phyloP scores from a whole-genome alignment of 1,140 invertebrate genomes.

The Zophobas morio region DNA sequence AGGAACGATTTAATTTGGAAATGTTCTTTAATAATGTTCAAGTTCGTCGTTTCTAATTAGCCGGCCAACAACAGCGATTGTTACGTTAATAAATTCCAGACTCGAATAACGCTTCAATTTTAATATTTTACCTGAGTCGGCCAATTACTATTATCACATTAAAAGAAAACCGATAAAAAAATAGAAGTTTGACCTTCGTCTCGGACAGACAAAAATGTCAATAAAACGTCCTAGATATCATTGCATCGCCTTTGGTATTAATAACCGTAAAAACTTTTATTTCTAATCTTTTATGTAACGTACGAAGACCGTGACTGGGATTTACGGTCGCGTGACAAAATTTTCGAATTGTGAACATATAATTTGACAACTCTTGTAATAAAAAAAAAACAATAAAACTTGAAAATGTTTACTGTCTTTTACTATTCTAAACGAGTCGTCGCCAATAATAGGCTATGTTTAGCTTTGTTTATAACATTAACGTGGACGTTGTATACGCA shows the following conservation, averaged over 20 bases:
- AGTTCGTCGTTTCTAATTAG: constrained; percentile 10
- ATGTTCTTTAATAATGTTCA: constrained; percentile 7
- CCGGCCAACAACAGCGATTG: background rate
- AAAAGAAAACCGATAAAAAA: background rate
- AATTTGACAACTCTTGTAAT: too few relatives aligned
- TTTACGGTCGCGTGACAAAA: background rate
- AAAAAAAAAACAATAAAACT: too few relatives aligned
- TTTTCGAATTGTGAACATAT: background rate
- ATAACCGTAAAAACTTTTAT: background rate
- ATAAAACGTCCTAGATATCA: background rate
- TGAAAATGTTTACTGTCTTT: too few relatives aligned
- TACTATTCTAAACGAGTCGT: too few relatives aligned
- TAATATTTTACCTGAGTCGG: background rate
- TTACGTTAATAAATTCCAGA: background rate
- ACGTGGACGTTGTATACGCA: too few relatives aligned
- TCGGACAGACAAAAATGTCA: constrained; percentile 1
- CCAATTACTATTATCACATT: background rate
- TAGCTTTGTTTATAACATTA: too few relatives aligned
- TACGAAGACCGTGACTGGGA: background rate
- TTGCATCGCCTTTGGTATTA: background rate
- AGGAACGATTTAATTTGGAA: constrained; percentile 5
- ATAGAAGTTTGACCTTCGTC: background rate
- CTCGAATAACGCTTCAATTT: background rate
- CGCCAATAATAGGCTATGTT: too few relatives aligned
- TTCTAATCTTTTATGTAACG: background rate